Evolutionary conservation across 1,140 invertebrate genomes (phyloP).

Genomic region (Drosophila repleta): DNA sequence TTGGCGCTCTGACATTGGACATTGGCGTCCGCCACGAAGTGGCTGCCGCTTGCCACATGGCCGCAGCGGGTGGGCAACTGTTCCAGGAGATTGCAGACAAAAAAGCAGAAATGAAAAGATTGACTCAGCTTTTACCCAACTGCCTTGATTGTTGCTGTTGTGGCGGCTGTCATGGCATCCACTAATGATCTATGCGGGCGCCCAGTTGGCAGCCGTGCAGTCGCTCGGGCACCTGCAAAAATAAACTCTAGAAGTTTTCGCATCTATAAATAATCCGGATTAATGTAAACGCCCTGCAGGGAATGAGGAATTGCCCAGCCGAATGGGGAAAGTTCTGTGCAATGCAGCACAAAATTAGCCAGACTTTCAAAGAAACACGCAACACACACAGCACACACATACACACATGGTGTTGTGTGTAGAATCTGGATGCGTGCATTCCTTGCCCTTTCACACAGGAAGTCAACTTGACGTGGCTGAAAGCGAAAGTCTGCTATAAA

Average conservation of each 20-base stretch:
- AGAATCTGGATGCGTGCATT: slow-evolving; percentile 35
- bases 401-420: background rate
- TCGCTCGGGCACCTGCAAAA: slow-evolving; percentile 55
- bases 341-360: slow-evolving; percentile 47
- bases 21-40: slow-evolving; percentile 21
- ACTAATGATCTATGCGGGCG: slow-evolving; percentile 62
- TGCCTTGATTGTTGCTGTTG: slow-evolving; percentile 19
- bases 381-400: slow-evolving; percentile 8
- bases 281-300: slow-evolving; percentile 65
- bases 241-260: slow-evolving; percentile 49
- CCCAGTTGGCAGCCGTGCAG: slow-evolving; percentile 35
- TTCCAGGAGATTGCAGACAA: background rate
- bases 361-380: slow-evolving; percentile 11
- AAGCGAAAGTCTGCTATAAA: slow-evolving; percentile 46
- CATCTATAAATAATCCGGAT: slow-evolving; percentile 54
- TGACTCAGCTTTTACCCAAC: slow-evolving; percentile 48
- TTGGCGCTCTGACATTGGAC: slow-evolving; percentile 47
- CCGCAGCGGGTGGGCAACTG: slow-evolving; percentile 38
- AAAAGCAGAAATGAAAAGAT: slow-evolving; percentile 4
- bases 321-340: slow-evolving; percentile 49
- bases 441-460: slow-evolving; percentile 61
- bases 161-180: slow-evolving; percentile 45
- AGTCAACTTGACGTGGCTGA: slow-evolving; percentile 26
- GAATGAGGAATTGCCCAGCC: slow-evolving; percentile 59
- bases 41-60: slow-evolving; percentile 20